phyloP scores from a whole-genome alignment of 1,140 invertebrate genomes.

The Medauroidea extradentata region DNA sequence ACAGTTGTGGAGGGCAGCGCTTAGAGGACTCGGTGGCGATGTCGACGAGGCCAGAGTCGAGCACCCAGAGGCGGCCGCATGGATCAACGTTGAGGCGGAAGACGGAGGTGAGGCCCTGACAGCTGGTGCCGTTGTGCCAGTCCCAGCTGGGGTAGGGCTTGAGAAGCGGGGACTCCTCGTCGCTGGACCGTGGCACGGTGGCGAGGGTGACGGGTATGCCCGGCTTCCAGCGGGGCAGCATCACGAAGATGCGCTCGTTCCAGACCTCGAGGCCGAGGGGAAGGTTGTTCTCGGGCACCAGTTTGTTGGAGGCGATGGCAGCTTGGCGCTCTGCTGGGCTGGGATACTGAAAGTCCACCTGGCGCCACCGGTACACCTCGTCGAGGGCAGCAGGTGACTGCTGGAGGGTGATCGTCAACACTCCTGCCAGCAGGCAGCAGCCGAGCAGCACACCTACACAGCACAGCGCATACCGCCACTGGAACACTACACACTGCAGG shows the following conservation, averaged over 20 bases:
- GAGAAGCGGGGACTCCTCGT: constrained; percentile 32
- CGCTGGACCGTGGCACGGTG: constrained; percentile 45
- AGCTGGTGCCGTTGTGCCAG: constrained; percentile 9
- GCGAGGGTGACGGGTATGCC: constrained; percentile 68
- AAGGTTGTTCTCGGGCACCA: constrained; percentile 63
- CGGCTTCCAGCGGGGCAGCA: constrained; percentile 71
- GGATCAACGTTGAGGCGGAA: constrained; percentile 66
- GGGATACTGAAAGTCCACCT: background rate
- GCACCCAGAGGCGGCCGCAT: constrained; percentile 66
- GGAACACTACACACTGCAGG: no score
- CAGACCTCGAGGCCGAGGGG: constrained; percentile 67
- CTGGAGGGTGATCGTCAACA: no score
- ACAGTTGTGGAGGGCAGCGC: background rate
- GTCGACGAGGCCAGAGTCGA: constrained; percentile 66
- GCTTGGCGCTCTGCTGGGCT: background rate
- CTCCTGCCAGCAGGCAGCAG: no score
- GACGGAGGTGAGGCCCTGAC: constrained; percentile 45
- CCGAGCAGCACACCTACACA: no score
- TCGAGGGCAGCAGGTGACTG: background rate
- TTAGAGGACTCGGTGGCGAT: background rate
- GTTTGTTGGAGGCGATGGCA: constrained; percentile 51
- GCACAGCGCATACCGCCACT: no score
- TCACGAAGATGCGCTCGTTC: constrained; percentile 72
- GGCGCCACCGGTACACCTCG: background rate
- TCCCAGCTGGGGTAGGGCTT: constrained; percentile 67